These are phyloP conservation scores for Dusona sp. DNA, from an alignment of 2,888 invertebrate genomes.

Conservation along the genomic window DNA sequence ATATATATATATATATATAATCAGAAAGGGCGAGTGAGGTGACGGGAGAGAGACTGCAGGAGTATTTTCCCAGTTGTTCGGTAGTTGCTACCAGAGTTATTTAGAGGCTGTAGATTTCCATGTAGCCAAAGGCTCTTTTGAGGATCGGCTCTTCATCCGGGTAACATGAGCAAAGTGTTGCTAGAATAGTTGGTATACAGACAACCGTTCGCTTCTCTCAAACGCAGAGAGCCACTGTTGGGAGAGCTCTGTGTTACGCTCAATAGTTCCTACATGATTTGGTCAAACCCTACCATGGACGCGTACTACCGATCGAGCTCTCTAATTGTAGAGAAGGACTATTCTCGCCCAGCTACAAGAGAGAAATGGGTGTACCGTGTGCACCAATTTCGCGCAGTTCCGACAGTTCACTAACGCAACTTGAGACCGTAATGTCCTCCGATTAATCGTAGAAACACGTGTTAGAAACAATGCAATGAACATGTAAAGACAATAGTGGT, in stretches of 20 bases:
- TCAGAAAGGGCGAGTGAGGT: slow-evolving; percentile 10
- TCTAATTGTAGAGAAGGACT: slow-evolving; percentile 58
- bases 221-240: not conserved
- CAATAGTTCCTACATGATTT: slow-evolving; percentile 48
- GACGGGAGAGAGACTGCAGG: slow-evolving; percentile 9
- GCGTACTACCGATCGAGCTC: slow-evolving; percentile 37
- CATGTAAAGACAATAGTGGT: not conserved
- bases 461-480: not conserved
- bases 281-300: slow-evolving; percentile 28
- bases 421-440: slow-evolving; percentile 48
- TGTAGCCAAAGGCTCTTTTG: slow-evolving; percentile 56
- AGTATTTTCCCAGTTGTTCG: slow-evolving; percentile 50
- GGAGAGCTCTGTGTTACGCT: slow-evolving; percentile 5
- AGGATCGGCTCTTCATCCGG: slow-evolving; percentile 42
- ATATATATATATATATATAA: too few species aligned
- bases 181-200: slow-evolving; percentile 27
- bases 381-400: slow-evolving; percentile 38
- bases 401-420: slow-evolving; percentile 17
- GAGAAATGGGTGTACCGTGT: slow-evolving; percentile 22
- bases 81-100: slow-evolving; percentile 55
- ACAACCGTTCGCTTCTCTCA: slow-evolving; percentile 35
- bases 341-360: slow-evolving; percentile 28
- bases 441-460: slow-evolving; percentile 47
- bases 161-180: slow-evolving; percentile 58
- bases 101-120: slow-evolving; percentile 55